phyloP scores from a whole-genome alignment of 2,888 invertebrate species.

The Sturmia bella region DNA sequence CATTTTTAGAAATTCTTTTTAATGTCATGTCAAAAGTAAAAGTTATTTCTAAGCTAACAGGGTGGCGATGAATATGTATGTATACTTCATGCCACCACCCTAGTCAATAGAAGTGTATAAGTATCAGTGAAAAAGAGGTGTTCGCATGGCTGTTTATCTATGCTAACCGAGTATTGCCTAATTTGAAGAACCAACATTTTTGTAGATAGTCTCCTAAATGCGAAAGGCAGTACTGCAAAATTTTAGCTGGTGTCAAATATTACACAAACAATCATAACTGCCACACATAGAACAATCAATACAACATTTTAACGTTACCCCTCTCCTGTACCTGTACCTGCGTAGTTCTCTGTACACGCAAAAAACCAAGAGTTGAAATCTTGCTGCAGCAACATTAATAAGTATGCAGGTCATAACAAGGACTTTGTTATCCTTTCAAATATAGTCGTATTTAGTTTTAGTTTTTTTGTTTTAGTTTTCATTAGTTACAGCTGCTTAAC shows the following conservation, averaged over 20 bases:
- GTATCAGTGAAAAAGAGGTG: background rate
- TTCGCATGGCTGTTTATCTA: background rate
- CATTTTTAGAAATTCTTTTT: conserved; percentile 31
- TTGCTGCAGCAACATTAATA: too few species aligned
- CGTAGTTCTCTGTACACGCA: too few species aligned
- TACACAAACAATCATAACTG: conserved; percentile 9
- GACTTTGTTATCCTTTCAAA: too few species aligned
- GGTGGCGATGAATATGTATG: conserved; percentile 36
- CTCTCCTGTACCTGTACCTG: too few species aligned
- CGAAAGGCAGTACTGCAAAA: conserved; percentile 8
- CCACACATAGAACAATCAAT: conserved; percentile 30
- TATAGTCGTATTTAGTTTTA: too few species aligned
- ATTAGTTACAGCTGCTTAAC: too few species aligned
- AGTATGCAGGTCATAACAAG: too few species aligned
- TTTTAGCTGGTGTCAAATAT: conserved; percentile 17
- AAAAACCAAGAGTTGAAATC: too few species aligned
- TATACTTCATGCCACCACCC: background rate
- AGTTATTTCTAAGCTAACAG: conserved; percentile 29
- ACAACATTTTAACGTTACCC: conserved; percentile 46
- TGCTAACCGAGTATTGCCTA: conserved; percentile 9
- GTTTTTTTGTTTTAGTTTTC: too few species aligned
- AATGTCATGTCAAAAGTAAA: conserved; percentile 43
- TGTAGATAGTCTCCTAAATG: conserved; percentile 11
- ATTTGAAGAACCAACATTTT: conserved; percentile 18
- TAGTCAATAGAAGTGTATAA: background rate